Evolutionary conservation across 2,113 vertebrate species (phyloP).

Genomic region (Sciurus niger): DNA sequence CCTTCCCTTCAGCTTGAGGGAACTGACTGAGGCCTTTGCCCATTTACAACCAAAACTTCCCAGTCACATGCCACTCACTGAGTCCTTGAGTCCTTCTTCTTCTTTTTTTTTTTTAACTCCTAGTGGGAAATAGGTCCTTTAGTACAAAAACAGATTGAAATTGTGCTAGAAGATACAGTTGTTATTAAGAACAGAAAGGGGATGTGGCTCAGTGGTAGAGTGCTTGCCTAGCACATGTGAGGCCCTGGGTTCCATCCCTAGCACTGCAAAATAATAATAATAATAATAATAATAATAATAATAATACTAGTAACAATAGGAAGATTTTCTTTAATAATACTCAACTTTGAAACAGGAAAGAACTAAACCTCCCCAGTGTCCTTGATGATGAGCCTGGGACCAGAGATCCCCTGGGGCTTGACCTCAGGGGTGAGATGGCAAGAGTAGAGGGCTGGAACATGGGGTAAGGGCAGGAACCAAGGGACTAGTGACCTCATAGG

Average conservation of each 20-base stretch:
- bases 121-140: neutral
- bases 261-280: neutral
- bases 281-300: too few relatives aligned
- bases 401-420: neutral
- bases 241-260: neutral
- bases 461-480: neutral
- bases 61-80: neutral
- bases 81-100: neutral
- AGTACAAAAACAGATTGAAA: neutral
- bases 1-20: neutral
- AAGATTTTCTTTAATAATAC: neutral
- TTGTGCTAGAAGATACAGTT: neutral
- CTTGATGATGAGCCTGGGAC: neutral
- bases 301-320: neutral
- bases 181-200: neutral
- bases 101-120: neutral
- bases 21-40: neutral
- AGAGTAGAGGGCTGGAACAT: neutral
- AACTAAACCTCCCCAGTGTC: neutral
- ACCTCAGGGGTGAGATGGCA: too few relatives aligned
- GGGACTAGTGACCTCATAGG: neutral
- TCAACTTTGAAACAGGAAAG: neutral
- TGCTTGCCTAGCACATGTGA: neutral
- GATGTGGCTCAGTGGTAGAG: neutral
- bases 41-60: neutral